These are phyloP conservation scores for Phoxinus dragarum DNA, from an alignment of 2,797 vertebrate species.

Conservation along the genomic window DNA sequence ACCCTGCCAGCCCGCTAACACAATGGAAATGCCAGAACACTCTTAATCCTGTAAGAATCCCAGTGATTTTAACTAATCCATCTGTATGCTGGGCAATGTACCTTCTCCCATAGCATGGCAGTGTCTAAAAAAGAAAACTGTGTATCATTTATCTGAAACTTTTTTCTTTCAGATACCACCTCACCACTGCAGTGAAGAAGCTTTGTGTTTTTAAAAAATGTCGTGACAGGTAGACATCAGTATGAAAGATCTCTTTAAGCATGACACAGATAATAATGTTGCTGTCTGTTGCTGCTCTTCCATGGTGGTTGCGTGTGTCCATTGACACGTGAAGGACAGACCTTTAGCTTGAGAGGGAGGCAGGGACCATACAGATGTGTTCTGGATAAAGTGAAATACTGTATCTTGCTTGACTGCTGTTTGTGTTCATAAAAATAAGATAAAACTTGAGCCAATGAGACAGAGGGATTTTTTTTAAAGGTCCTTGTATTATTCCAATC, in stretches of 20 bases:
- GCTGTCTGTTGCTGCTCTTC: slow-evolving; percentile 68
- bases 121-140: slow-evolving; percentile 55
- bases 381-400: neutral
- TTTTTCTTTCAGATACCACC: slow-evolving; percentile 28
- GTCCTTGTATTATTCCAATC: neutral
- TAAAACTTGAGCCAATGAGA: neutral
- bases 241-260: slow-evolving; percentile 65
- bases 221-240: slow-evolving; percentile 72
- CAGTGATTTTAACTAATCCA: slow-evolving; percentile 64
- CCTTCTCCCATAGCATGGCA: slow-evolving; percentile 65
- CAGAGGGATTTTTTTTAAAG: neutral
- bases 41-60: slow-evolving; percentile 68
- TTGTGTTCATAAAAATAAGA: neutral
- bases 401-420: neutral
- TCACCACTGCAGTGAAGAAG: neutral
- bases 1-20: slow-evolving; percentile 57
- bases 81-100: slow-evolving; percentile 60
- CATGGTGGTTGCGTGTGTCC: slow-evolving; percentile 41
- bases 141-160: slow-evolving; percentile 40
- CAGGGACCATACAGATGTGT: neutral
- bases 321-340: slow-evolving; percentile 28
- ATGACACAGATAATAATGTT: slow-evolving; percentile 60
- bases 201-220: slow-evolving; percentile 59
- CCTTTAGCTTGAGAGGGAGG: slow-evolving; percentile 1
- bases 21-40: slow-evolving; percentile 64